Evolutionary conservation across 2,113 vertebrate species (phyloP), one percentile per base, ranked within the genome.

Genomic region (Alosa alosa): DNA sequence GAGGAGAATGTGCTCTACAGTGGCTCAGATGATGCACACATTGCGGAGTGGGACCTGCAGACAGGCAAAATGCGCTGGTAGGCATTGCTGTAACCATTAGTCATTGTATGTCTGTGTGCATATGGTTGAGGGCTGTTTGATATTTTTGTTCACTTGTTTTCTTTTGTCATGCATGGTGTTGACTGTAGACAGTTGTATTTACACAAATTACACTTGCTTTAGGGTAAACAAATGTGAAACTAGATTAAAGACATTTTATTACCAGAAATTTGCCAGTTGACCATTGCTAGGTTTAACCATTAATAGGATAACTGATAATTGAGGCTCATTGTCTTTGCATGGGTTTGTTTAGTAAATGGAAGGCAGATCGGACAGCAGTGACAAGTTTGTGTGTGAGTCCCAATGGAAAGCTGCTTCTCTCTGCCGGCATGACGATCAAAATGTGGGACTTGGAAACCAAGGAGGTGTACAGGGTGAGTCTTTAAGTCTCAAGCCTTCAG

Each of bases 361-460:
- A 99, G 95, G 98, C 96, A 0, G 98, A 99, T 93, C 96, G 94
- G 2, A 94, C 95, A 84, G 96, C 97, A 0, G 96, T 99, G 90
- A 99, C 94, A 88, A 96, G 96, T 90, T 84, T 99, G 85, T 98
- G 97, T 91, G 94, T 99, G 92, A 98, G 97, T 91, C 97, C 97
- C 52, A 97, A 99, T 89, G 98, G 98, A 46, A 98, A 97, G 90
- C 96, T 98, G 92, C 94, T 99, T 90, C 96, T 99, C 52, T 99
- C 98, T 85, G 98, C 98, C 0, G 98, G 97, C 87, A 96, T 96
- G 92, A 94, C 94, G 83, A 99, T 99, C 95, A 99, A 99, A 93
- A 96, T 99, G 93, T 99, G 98, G 98, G 95, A 98, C 95, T 94
- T 99, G 95, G 97, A 98, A 93, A 99, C 97, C 93, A 99, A 99